Evolutionary conservation across 2,888 invertebrate genomes (phyloP), one percentile per base, ranked within the genome.

Genomic region (Tachina fera): DNA sequence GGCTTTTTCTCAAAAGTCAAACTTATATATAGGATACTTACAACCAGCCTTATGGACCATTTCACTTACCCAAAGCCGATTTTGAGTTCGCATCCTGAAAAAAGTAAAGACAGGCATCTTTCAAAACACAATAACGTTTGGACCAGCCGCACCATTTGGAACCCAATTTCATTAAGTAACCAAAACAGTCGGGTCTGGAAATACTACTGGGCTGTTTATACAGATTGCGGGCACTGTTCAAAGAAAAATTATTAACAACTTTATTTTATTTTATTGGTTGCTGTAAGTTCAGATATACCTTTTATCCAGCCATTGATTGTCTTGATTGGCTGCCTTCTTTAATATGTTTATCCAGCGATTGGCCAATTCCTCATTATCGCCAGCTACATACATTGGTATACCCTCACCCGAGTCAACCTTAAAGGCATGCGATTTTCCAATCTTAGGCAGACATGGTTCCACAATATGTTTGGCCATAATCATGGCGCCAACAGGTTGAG

Each of bases 61-160:
- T 88, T 89, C 88, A 89, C 91, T 93, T 93, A 97, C 98, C 98
- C 92, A 97, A 96, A 87, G 98, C 97, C 91, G 95, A 96, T 91
- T 96, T 96, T 89, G 98, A 96, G 91, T 96, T 96, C 5, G 96
- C 96, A 91, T 98, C 97, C 88, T 96, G 96, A 93, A 98, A 98
- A 93, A 98, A 98, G 93, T 98, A 98, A 39, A 98, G 94, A 89
- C 98, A 98, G 60, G 98, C 98, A 92, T 98, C 98, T 92, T 98
- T 98, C 63, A 98, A 94, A 49, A 99, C 97, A 94, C 98, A 98
- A 93, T 98, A 98, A 74, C 98, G 95, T 90, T 97, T 96, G 85
- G 96, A 96, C 98, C 98, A 98, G 22, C 97, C 96, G 90, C 97
- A 96, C 94, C 97, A 96, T 89, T 96, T 96, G 83, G 96, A 96